Conservation (phyloP, 2,888 invertebrate genomes). For the Plusia festucae region DNA sequence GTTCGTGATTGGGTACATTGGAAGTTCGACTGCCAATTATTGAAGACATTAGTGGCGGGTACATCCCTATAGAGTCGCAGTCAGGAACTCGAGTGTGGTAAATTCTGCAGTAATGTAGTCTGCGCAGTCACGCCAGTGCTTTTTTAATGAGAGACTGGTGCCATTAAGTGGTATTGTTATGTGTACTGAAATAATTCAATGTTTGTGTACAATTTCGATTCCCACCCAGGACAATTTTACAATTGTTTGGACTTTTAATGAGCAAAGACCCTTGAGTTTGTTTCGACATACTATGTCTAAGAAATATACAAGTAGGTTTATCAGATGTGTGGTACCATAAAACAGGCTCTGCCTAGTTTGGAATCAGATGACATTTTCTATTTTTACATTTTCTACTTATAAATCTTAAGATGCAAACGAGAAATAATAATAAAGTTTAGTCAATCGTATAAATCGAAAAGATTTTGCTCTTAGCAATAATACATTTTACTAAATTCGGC, state of each 20-base stretch:
- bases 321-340: too few relatives aligned
- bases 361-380: too few relatives aligned
- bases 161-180: background rate
- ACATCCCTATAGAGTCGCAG: slow-evolving; percentile 72
- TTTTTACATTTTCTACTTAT: too few relatives aligned
- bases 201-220: background rate
- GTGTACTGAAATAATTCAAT: background rate
- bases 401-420: background rate
- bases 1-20: slow-evolving; percentile 71
- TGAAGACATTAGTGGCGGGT: slow-evolving; percentile 76
- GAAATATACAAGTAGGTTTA: too few relatives aligned
- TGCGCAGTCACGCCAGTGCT: slow-evolving; percentile 40
- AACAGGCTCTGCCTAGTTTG: too few relatives aligned
- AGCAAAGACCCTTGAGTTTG: too few relatives aligned
- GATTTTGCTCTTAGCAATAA: background rate
- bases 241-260: too few relatives aligned
- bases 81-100: slow-evolving; percentile 70
- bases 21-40: slow-evolving; percentile 81
- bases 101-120: slow-evolving; percentile 68
- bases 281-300: too few relatives aligned
- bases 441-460: background rate
- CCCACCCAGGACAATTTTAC: too few relatives aligned
- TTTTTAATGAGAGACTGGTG: slow-evolving; percentile 34
- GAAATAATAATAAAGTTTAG: background rate
- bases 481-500: slow-evolving; percentile 20